Base-by-base conservation (phyloP, 1,140 invertebrate species). In the Papilio machaon region DNA sequence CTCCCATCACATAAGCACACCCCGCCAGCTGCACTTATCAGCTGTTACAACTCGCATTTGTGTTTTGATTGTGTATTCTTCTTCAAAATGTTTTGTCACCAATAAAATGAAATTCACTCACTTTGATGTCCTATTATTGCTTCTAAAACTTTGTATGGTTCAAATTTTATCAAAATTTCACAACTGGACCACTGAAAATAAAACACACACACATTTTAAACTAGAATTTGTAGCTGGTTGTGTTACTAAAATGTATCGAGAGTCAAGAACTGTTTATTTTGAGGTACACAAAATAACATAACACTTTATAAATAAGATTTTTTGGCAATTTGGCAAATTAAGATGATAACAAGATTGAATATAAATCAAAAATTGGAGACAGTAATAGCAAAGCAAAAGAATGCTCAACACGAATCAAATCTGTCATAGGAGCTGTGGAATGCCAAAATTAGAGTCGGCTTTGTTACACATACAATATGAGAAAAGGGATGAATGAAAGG, bases 371-470 rank as follows among this genome's bases (percentile, higher is more conserved):
- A 81, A 83, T 67, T 79, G 52, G 77, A 83, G 78, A 86, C 80
- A 82, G 75, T 79, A 84, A 70, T 83, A 86, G 67, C 82, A 85
- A 86, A 84, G 82, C 81, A 83, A 83, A 88, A 82, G 86, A 89
- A 90, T 88, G 89, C 88, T 89, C 86, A 89, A 89, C 84, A 89
- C 87, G 86, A 92, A 90, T 88, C 87, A 89, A 87, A 89, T 91
- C 87, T 93, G 90, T 91, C 91, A 92, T 86, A 87, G 82, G 38
- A 87, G 81, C 85, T 88, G 80, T 88, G 91, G 92, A 93, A 94
- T 94, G 89, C 92, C 91, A 92, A 92, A 92, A 93, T 92, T 93
- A 92, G 89, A 92, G 92, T 83, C 85, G 84, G 90, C 88, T 91
- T 91, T 89, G 86, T 89, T 89, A 85, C 70, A 78, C 76, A 81